Base-by-base conservation (phyloP, 2,113 vertebrate genomes). In the Cynopterus brachyotis region DNA sequence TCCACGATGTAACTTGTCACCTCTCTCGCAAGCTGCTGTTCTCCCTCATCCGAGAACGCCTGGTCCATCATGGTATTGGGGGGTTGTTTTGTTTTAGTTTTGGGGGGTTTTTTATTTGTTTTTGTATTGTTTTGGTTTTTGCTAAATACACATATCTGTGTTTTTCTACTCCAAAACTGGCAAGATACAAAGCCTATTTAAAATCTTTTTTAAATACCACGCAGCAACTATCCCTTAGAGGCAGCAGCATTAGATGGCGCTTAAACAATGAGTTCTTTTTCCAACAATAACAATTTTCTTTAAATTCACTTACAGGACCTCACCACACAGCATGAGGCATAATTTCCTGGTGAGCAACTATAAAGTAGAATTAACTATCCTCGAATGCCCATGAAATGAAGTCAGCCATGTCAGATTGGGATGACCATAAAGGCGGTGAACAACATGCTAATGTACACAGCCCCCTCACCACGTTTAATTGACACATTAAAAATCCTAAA, bases 301-400 rank as follows among this genome's bases (percentile, higher is more conserved):
- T 96, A 89, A 97, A 97, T 98, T 96, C 94, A 97, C 96, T 97
- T 96, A 91, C 69, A 94, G 97, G 97, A 88, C 67, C 93, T 97
- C 85, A 87, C 70, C 55, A 97, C 88, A 96, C 67, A 98, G 86
- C 40, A 96, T 55, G 80, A 97, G 92, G 26, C 45, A 96, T 64
- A 53, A 97, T 97, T 98, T 98, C 50, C 92, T 89, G 78, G 66
- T 96, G 98, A 98, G 66, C 75, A 97, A 97, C 85, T 97, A 96
- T 66, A 97, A 73, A 95, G 94, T 47, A 97, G 82, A 97, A 98
- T 69, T 94, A 97, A 93, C 82, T 97, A 92, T 78, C 78, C 32
- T 85, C 86, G 98, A 97, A 0, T 97, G 94, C 96, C 89, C 97
- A 72, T 96, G 94, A 98, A 98, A 98, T 82, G 97, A 97, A 98